phyloP scores from a whole-genome alignment of 2,888 invertebrate species.

The Lasioglossum malachurum region DNA sequence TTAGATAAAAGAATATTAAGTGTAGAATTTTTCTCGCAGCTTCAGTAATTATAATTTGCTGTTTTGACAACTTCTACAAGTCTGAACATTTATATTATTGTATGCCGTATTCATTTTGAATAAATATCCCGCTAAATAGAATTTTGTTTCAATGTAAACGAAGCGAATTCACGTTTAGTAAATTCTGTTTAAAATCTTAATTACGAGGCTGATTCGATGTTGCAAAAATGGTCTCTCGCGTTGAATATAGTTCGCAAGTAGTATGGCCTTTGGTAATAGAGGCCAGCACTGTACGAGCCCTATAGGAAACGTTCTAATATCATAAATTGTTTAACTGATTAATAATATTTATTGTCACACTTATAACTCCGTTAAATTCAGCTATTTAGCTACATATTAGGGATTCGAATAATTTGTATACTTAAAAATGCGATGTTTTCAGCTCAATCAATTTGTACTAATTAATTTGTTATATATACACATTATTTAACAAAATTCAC shows the following conservation, averaged over 20 bases:
- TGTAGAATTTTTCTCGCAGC: not conserved
- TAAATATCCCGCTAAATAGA: not conserved
- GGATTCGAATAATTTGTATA: too few relatives aligned
- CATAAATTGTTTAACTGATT: too few relatives aligned
- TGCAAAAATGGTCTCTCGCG: not conserved
- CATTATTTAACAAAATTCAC: too few relatives aligned
- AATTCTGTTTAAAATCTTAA: not conserved
- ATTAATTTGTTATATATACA: too few relatives aligned
- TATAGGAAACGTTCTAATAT: too few relatives aligned
- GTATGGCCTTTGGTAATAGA: not conserved
- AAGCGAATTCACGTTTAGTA: not conserved
- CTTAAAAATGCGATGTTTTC: too few relatives aligned
- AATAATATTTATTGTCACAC: too few relatives aligned
- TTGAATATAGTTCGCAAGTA: not conserved
- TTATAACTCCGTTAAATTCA: too few relatives aligned
- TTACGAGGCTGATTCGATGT: not conserved
- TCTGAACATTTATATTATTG: not conserved
- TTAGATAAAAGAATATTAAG: too few relatives aligned
- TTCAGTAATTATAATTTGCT: not conserved
- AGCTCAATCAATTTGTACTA: too few relatives aligned
- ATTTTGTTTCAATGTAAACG: not conserved
- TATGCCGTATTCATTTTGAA: not conserved
- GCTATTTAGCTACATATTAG: too few relatives aligned
- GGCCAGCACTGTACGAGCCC: slow-evolving; percentile 25
- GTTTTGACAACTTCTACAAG: not conserved